Evolutionary conservation across 2,888 invertebrate genomes (phyloP).

Genomic region (Ormyrus nitidulus): DNA sequence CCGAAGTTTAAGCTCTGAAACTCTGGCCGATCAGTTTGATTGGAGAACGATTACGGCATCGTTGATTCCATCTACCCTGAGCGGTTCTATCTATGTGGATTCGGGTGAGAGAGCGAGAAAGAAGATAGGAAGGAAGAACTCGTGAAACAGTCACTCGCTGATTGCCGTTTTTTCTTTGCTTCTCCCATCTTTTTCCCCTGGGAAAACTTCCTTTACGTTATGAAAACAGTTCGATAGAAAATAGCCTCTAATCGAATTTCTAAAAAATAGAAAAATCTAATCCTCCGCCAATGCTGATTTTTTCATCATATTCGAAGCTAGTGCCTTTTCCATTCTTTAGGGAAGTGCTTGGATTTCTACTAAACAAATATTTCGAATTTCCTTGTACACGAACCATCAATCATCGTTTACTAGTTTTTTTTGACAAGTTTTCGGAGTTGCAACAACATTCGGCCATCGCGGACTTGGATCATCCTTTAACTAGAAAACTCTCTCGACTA

Average conservation of each 20-base stretch:
- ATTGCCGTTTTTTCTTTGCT: constrained; percentile 38
- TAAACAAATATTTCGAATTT: too few species aligned
- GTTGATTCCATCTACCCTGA: constrained; percentile 46
- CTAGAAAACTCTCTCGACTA: too few species aligned
- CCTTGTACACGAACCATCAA: too few species aligned
- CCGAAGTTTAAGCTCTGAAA: constrained; percentile 55
- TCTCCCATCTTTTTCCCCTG: neutral
- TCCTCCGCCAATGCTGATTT: too few species aligned
- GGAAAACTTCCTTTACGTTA: constrained; percentile 32
- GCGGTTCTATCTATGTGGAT: constrained; percentile 33
- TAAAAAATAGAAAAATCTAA: constrained; percentile 12
- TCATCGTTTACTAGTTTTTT: too few species aligned
- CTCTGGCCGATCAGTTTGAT: constrained; percentile 53
- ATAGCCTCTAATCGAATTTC: neutral
- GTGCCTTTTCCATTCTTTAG: too few species aligned
- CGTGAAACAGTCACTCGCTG: constrained; percentile 32
- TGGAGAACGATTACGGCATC: constrained; percentile 55
- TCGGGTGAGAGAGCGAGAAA: constrained; percentile 3
- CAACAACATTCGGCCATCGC: too few species aligned
- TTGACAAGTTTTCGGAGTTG: too few species aligned
- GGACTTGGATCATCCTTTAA: too few species aligned
- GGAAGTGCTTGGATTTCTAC: too few species aligned
- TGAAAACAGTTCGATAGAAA: constrained; percentile 37
- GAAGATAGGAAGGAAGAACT: constrained; percentile 2
- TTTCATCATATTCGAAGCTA: too few species aligned